Base-by-base conservation (phyloP, 2,113 vertebrate species). In the Turdus rufiventris region DNA sequence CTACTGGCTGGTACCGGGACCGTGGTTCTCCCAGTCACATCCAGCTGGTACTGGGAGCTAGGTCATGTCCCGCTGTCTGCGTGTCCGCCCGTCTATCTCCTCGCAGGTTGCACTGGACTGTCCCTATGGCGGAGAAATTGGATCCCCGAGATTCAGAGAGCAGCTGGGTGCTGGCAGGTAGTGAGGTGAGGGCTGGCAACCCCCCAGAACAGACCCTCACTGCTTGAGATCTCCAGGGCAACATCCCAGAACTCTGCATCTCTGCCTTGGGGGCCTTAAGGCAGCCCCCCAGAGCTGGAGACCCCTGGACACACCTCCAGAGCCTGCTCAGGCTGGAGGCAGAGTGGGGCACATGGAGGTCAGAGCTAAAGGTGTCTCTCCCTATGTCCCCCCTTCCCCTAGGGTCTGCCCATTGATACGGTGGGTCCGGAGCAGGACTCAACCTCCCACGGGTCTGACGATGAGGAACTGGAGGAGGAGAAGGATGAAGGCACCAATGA, bases 91-190 rank as follows among this genome's bases (percentile, higher is more conserved):
- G 1, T 78, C 51, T 24, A 20, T 93, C 36, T 60, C 90, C 63
- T 34, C 26, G 36, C 95, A 98, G 97, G 96, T 89, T 77, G 28
- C 18, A 9, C 78, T 10, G 17, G 50, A 12, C 48, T 18, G 33
- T 21, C 67, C 60, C 60, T 13, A 98, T 98, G 98, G 95, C 96
- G 1, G 95, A 97, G 57, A 75, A 87, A 14, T 58, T 60, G 3
- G 81, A 88, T 21, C 91, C 92, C 34, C 76, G 92, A 70, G 97
- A 97, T 57, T 77, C 96, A 2, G 98, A 97, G n/a, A 91, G 96
- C 73, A 97, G 92, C 89, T 97, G 97, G 97, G 97, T 98, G 79
- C 94, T 97, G 28, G 91, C 97, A 0, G 96, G 97, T 31, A 38
- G 95, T 0, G 96, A 98, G 98, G 98, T 98, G 96, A 74, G 87